A percentile compares a stretch with the other conserved stretches of the same genome.
Evolutionary conservation across 2,797 vertebrate species (phyloP).

Genomic region (Alectoris magna): DNA sequence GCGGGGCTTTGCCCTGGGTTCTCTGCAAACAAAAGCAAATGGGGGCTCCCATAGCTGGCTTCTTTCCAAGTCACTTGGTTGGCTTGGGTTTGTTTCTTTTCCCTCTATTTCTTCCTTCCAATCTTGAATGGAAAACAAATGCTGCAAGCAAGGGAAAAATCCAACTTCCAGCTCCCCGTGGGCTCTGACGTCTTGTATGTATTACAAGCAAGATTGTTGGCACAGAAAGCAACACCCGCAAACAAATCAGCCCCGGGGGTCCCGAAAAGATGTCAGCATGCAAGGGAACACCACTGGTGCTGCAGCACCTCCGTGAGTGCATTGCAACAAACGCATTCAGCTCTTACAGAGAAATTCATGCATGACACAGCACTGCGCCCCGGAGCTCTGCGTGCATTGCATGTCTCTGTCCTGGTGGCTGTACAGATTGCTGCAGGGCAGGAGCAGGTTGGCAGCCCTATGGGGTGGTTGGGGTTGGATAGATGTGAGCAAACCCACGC

Average conservation of each 20-base stretch:
- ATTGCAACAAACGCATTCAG: accelerated
- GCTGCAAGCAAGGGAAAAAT: neutral
- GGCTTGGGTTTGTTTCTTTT: neutral
- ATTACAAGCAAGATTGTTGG: accelerated
- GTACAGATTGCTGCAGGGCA: accelerated
- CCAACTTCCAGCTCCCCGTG: accelerated
- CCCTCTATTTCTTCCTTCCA: too few relatives aligned
- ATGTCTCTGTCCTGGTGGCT: accelerated
- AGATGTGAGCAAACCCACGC: accelerated
- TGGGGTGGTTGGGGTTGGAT: neutral
- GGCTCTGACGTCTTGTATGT: accelerated
- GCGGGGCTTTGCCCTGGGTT: accelerated
- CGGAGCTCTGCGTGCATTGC: accelerated
- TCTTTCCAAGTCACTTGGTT: neutral
- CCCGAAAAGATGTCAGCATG: accelerated
- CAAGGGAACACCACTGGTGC: accelerated
- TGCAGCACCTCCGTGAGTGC: accelerated
- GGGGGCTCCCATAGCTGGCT: accelerated
- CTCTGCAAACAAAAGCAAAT: accelerated
- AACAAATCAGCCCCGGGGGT: accelerated
- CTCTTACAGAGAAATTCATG: neutral
- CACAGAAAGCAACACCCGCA: too few relatives aligned
- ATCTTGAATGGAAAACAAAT: accelerated
- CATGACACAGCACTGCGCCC: accelerated
- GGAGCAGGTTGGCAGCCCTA: neutral